These are phyloP conservation scores for Cottus gobio DNA, from an alignment of 2,113 vertebrate genomes.

Conservation along the genomic window DNA sequence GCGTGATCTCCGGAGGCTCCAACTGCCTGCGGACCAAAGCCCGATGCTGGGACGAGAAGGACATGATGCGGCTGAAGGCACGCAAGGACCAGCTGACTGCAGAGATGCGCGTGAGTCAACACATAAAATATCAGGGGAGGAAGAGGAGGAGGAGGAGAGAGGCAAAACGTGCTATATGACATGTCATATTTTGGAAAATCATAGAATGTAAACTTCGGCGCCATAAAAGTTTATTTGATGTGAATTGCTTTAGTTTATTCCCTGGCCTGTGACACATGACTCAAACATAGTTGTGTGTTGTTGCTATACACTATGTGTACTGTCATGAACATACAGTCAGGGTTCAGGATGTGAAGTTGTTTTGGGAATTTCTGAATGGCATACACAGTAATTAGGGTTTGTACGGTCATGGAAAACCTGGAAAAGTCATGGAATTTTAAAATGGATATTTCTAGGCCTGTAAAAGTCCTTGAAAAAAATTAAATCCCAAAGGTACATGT, in stretches of 20 bases:
- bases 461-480: no score
- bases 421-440: no score
- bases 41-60: slow-evolving; percentile 92
- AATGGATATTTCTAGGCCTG: no score
- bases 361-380: no score
- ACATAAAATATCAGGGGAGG: no score
- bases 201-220: background rate
- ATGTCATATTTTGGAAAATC: background rate
- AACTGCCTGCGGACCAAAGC: slow-evolving; percentile 90
- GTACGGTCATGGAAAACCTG: no score
- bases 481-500: no score
- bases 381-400: no score
- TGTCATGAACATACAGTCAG: background rate
- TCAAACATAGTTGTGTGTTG: background rate
- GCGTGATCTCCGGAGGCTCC: slow-evolving; percentile 95
- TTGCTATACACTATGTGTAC: background rate
- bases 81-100: slow-evolving; percentile 82
- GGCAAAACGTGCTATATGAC: background rate
- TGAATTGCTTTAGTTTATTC: background rate
- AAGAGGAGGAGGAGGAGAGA: background rate
- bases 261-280: background rate
- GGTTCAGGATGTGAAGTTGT: no score
- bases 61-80: slow-evolving; percentile 87
- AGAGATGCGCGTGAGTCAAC: slow-evolving; percentile 87
- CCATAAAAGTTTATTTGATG: background rate